phyloP scores from a whole-genome alignment of 2,797 vertebrate genomes.

The Lepilemur septentrionalis region DNA sequence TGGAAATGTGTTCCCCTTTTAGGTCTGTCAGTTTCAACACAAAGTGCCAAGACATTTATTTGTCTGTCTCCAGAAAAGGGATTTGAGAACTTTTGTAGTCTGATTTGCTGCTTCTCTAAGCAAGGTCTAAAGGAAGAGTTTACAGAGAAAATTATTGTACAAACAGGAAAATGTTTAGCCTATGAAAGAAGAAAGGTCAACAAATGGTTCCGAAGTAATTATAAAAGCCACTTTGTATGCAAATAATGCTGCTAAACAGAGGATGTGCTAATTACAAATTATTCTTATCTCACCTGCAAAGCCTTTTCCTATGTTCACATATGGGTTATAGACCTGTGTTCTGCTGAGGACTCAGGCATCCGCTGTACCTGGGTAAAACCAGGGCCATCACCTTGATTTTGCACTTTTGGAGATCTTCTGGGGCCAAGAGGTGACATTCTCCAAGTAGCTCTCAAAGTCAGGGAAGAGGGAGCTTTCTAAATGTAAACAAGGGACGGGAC shows the following conservation, averaged over 20 bases:
- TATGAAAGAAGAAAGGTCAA: conserved; percentile 71
- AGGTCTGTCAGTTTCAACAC: conserved; percentile 37
- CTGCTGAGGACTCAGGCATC: background rate
- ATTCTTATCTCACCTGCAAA: conserved; percentile 59
- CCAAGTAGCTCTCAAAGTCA: background rate
- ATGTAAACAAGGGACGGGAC: background rate
- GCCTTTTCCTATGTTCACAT: conserved; percentile 34
- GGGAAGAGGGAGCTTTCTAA: background rate
- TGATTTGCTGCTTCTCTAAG: conserved; percentile 34
- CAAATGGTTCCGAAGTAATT: conserved; percentile 63
- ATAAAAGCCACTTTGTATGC: conserved; percentile 65
- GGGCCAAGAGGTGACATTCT: background rate
- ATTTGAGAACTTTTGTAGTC: conserved; percentile 49
- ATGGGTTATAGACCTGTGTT: background rate
- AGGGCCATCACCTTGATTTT: background rate
- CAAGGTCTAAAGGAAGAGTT: conserved; percentile 59
- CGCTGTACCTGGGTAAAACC: background rate
- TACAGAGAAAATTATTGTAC: conserved; percentile 53
- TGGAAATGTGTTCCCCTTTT: background rate
- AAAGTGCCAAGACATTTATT: conserved; percentile 30
- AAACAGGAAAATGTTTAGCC: conserved; percentile 70
- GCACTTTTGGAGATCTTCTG: background rate
- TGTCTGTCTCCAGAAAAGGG: background rate
- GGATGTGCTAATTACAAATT: conserved; percentile 67
- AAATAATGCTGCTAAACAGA: conserved; percentile 51